These are phyloP conservation scores for Engraulis encrasicolus DNA, from an alignment of 2,113 vertebrate species.

Conservation along the genomic window DNA sequence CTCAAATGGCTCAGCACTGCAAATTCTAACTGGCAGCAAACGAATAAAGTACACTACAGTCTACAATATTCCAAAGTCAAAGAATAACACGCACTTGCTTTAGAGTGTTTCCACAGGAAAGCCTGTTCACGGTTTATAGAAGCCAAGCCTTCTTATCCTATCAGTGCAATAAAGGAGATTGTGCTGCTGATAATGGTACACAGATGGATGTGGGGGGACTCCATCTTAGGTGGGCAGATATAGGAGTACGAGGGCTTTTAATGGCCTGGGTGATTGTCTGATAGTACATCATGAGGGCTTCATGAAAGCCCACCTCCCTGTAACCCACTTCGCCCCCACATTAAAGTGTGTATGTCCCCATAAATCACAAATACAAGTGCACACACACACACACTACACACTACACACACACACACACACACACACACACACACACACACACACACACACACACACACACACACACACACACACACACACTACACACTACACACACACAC, in stretches of 20 bases:
- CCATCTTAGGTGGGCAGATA: conserved; percentile 23
- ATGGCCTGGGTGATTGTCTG: conserved; percentile 21
- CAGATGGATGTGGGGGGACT: not conserved
- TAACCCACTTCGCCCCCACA: not conserved
- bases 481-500: no score
- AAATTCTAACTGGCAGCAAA: not conserved
- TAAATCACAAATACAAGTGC: not conserved
- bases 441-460: no score
- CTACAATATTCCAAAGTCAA: not conserved
- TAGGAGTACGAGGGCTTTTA: not conserved
- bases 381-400: not conserved
- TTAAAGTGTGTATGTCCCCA: not conserved
- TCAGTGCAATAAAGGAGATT: conserved; percentile 24
- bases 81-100: not conserved
- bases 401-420: not conserved
- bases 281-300: conserved; percentile 33
- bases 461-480: no score
- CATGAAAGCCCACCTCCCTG: conserved; percentile 15
- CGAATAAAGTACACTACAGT: not conserved
- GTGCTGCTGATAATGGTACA: conserved; percentile 23
- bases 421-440: not conserved
- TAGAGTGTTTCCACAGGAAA: not conserved
- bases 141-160: not conserved
- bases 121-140: not conserved
- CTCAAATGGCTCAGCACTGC: not conserved